A percentile compares a stretch with the other conserved stretches of the same genome.
Conservation (phyloP, 2,113 vertebrate species). For the Cyrtonyx montezumae region DNA sequence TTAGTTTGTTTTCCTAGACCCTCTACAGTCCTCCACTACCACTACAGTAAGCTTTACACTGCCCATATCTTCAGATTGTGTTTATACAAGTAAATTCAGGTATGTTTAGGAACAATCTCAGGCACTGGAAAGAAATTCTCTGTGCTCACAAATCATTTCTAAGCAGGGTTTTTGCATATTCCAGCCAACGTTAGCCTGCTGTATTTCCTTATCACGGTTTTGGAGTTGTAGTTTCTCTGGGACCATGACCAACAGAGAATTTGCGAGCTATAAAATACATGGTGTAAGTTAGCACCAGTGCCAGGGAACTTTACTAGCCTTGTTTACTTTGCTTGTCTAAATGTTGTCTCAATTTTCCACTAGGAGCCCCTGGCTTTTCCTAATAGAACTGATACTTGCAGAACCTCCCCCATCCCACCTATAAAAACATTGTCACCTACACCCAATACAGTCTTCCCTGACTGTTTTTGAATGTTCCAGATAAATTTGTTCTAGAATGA, state of each 20-base stretch:
- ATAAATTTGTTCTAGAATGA: not conserved
- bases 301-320: not conserved
- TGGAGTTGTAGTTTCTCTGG: not conserved
- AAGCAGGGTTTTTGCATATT: not conserved
- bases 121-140: not conserved
- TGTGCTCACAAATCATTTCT: not conserved
- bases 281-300: not conserved
- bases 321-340: not conserved
- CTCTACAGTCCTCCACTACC: not conserved
- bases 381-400: not conserved
- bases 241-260: not conserved
- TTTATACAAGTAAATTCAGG: not conserved
- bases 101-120: accelerated
- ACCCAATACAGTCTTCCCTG: not conserved
- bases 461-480: not conserved
- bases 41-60: not conserved
- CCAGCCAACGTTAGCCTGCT: not conserved
- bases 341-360: not conserved
- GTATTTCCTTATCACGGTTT: not conserved
- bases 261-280: not conserved
- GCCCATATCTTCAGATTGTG: not conserved
- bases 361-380: not conserved
- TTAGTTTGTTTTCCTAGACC: not conserved
- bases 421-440: no score
- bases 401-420: not conserved